Evolutionary conservation across 2,797 vertebrate species (phyloP).

Genomic region (Synaphobranchus kaupii): DNA sequence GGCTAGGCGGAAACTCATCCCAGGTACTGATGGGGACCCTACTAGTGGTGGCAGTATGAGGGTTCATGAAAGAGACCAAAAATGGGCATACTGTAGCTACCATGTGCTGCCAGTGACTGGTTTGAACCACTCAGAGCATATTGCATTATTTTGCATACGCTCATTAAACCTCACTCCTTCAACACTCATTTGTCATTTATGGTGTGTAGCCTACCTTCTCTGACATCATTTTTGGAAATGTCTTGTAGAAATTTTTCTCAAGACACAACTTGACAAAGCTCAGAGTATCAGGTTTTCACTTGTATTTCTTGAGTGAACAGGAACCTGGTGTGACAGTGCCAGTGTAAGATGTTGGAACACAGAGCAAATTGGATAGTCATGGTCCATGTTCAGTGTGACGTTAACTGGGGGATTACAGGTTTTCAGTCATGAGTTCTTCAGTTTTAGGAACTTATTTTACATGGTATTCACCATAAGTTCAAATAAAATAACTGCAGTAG

Average conservation of each 20-base stretch:
- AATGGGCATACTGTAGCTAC: too few species aligned
- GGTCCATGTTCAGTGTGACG: background rate
- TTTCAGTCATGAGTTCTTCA: background rate
- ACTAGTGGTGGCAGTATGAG: background rate
- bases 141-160: background rate
- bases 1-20: conserved; percentile 87
- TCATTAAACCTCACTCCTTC: background rate
- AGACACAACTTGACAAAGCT: background rate
- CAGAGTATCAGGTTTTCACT: background rate
- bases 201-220: background rate
- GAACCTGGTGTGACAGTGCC: background rate
- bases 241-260: background rate
- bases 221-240: background rate
- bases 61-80: background rate
- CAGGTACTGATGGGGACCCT: conserved; percentile 69
- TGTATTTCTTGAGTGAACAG: background rate
- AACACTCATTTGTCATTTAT: background rate
- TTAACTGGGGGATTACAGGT: background rate
- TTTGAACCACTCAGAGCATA: background rate
- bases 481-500: background rate
- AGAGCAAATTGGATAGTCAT: background rate
- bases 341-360: background rate
- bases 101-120: background rate
- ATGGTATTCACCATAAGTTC: background rate
- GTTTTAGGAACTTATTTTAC: background rate